Evolutionary conservation across 1,140 invertebrate species (phyloP), one percentile per base, ranked within the genome.

Genomic region (Aphidius ervi): DNA sequence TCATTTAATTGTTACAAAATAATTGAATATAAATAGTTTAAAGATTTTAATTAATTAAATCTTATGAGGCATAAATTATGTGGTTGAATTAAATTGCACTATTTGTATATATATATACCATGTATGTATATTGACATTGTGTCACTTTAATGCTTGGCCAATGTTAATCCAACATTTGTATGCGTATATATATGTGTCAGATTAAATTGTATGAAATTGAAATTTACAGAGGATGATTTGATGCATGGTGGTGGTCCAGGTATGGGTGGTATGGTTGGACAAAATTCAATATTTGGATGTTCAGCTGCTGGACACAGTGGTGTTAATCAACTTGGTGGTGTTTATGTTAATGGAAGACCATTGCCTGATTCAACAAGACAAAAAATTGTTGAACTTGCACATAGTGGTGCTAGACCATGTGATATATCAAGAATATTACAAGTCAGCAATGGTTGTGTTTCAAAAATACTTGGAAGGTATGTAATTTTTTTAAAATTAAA

Each of bases 281-380:
- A 83, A 69, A 83, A 86, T 68, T 84, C 84, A 64, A 82, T 89
- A 65, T 89, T 89, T 80, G 88, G 88, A 58, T 89, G 87, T 74
- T 89, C 87, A 41, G 86, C 87, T 61, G 85, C 89, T 82, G 94
- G 94, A 65, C 94, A 97, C 84, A 95, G 92, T 77, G 95, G 96
- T 62, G 93, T 99, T 72, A 99, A 99, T 82, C 97, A 99, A 82
- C 87, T 99, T 64, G 97, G 97, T 59, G 97, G 97, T 46, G 95
- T 98, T 56, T 99, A 97, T 83, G 95, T 99, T 63, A 97, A 97
- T 79, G 97, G 97, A 31, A 84, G 97, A 62, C 97, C 97, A 6
- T 82, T 99, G 71, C 97, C 97, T 2, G 97, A 99, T 81, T 93
- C 92, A 52, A 98, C 95, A 47, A 84, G 97, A 63, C 94, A 98